Base-by-base conservation (phyloP, 2,113 vertebrate genomes). In the Neopipo cinnamomea region DNA sequence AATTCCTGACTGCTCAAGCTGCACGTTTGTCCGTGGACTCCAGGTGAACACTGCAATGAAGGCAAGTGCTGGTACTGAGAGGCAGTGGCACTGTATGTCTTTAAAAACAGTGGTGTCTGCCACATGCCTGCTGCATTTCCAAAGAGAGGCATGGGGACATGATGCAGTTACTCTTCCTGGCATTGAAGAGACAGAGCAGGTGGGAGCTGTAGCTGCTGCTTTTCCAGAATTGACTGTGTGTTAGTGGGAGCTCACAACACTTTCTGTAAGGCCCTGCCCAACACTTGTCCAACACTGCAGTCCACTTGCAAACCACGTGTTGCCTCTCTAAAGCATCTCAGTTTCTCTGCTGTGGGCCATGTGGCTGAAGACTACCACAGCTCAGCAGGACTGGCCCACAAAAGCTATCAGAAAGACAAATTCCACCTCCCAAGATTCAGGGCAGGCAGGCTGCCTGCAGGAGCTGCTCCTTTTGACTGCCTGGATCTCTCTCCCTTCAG, bases 221-320 rank as follows among this genome's bases (percentile, higher is more conserved):
- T 85, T 82, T 53, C 71, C 49, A 47, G 42, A 72, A 25, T 12
- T 53, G n/a, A 20, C 14, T 17, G 16, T 65, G 39, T 56, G 21
- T 77, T 67, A 67, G 17, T 6, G 68, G 47, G 33, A 81, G 42
- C 46, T 89, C 28, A 20, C 37, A 37, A 47, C 56, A 19, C 35
- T 37, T 73, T 49, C n/a, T 2, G 0, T 28, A 70, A 50, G 35
- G n/a, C n/a, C 4, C 75, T 83, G 37, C 28, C 33, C 0, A 0
- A 50, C 49, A 16, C 27, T 4, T 3, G 6, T 59, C 31, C 46
- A n/a, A n/a, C n/a, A n/a, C 73, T 91, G n/a, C 56, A 49, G 20
- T 49, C 50, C 24, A 17, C 58, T 73, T 59, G 74, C 62, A 82
- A 50, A 66, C 42, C 10, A 39, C 10, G 1, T 55, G 59, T 46